Evolutionary conservation across 2,113 vertebrate species (phyloP), one percentile per base, ranked within the genome.

Genomic region (Sturnira hondurensis): DNA sequence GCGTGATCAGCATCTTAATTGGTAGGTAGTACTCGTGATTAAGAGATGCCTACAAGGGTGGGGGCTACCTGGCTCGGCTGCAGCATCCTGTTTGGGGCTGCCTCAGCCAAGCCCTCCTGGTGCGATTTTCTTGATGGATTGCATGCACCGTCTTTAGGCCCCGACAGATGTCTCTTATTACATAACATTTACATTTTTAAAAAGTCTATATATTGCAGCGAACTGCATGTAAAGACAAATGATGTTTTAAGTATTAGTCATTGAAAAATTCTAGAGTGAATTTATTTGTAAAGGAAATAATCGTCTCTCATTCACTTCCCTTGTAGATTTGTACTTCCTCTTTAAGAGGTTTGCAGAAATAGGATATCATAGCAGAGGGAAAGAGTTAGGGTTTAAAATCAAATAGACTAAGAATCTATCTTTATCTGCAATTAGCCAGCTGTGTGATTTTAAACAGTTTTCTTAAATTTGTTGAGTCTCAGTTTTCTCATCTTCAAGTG

Each of bases 231-330:
- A 73, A 89, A 84, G 54, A 16, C 65, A 89, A 74, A 58, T 38
- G 24, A 47, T 43, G 38, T 77, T 68, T 94, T 86, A 94, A 92
- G 85, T 33, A 82, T 2, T 15, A 16, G 61, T 77, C 36, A 26
- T 13, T 76, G 67, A 14, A 41, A 94, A 71, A 89, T 19, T 82
- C 54, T 82, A 61, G 22, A 73, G 28, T 41, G 14, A 82, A 86
- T 86, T 83, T n/a, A 61, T 89, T 86, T 89, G n/a, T 82, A 90
- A 95, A 95, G 26, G 17, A 91, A 86, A 45, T 81, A 91, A 76
- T 63, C 41, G 45, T 6, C 11, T 84, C 24, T 89, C 52, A 73
- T 76, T 84, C 61, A 73, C 31, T 86, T 89, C 67, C 19, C 47
- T 47, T 38, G 26, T 71, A 54, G 38, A 83, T 91, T 15, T 89